Percentiles rank a stretch among this genome's conserved stretches.
Evolutionary conservation across 2,797 vertebrate genomes (phyloP).

Genomic region (Catostomus latipinnis): DNA sequence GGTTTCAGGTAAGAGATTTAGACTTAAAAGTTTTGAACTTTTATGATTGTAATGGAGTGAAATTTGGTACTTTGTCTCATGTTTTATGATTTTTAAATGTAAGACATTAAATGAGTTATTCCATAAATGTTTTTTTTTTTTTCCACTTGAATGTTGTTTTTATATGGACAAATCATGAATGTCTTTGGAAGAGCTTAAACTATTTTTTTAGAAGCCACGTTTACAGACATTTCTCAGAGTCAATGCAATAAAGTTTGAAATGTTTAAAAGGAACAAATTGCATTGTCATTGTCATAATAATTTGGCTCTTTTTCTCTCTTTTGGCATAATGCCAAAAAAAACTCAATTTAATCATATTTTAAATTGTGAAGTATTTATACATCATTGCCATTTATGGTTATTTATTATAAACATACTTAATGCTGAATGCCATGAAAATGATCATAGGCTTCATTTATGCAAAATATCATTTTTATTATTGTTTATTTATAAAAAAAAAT

Average conservation of each 20-base stretch:
- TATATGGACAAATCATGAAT: slow-evolving; percentile 48
- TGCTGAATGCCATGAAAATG: too few species aligned
- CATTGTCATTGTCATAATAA: background rate
- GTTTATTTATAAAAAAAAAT: too few species aligned
- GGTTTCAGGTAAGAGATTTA: slow-evolving; percentile 3
- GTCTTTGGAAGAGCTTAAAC: slow-evolving; percentile 22
- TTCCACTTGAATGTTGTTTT: slow-evolving; percentile 37
- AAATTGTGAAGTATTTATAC: too few species aligned
- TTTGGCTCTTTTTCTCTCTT: background rate
- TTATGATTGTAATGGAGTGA: slow-evolving; percentile 1
- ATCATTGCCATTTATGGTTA: too few species aligned
- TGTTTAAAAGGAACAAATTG: background rate
- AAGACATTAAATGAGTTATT: background rate
- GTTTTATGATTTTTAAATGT: too few species aligned
- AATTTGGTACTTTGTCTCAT: background rate
- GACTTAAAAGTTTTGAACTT: slow-evolving; percentile 13
- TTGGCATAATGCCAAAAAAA: too few species aligned
- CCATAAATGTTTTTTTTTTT: background rate
- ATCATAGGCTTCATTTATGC: too few species aligned
- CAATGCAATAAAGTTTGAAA: slow-evolving; percentile 53
- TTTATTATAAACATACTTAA: too few species aligned
- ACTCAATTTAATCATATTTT: too few species aligned
- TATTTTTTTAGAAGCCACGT: slow-evolving; percentile 22
- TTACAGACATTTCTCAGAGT: slow-evolving; percentile 31
- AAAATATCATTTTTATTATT: too few species aligned